Conservation (phyloP, 1,140 invertebrate species). For the Ptiloglossa arizonensis region DNA sequence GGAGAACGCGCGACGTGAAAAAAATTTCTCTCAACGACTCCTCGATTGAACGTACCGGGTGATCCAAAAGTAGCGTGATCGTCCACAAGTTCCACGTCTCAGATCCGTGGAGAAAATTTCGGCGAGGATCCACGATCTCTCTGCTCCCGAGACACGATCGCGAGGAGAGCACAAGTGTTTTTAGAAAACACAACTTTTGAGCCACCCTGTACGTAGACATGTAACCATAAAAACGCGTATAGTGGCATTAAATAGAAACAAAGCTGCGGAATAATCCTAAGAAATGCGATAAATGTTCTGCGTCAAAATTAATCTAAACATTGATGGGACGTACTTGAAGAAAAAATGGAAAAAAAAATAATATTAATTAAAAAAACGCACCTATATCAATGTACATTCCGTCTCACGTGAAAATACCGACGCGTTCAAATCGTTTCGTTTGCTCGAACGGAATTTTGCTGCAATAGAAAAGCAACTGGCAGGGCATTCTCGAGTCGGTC, state of each 20-base stretch:
- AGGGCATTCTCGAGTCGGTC: constrained; percentile 55
- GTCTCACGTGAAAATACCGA: not conserved
- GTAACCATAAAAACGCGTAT: not conserved
- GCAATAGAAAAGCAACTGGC: constrained; percentile 33
- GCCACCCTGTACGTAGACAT: not conserved
- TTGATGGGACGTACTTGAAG: too few species aligned
- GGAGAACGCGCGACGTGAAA: too few species aligned
- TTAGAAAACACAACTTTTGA: too few species aligned
- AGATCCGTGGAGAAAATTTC: too few species aligned
- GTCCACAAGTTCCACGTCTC: too few species aligned
- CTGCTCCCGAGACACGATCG: too few species aligned
- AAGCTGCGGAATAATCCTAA: constrained; percentile 2
- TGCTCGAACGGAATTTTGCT: constrained; percentile 13
- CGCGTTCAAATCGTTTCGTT: constrained; percentile 27
- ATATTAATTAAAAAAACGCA: not conserved
- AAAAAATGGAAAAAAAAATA: not conserved
- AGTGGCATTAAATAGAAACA: not conserved
- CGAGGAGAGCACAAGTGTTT: too few species aligned
- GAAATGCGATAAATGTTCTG: not conserved
- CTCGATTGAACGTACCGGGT: not conserved
- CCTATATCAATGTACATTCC: constrained; percentile 4
- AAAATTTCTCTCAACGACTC: not conserved
- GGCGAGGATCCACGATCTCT: too few species aligned
- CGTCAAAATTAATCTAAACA: not conserved
- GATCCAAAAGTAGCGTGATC: too few species aligned